Evolutionary conservation across 2,888 invertebrate genomes (phyloP).

Genomic region (Apantesis nais): DNA sequence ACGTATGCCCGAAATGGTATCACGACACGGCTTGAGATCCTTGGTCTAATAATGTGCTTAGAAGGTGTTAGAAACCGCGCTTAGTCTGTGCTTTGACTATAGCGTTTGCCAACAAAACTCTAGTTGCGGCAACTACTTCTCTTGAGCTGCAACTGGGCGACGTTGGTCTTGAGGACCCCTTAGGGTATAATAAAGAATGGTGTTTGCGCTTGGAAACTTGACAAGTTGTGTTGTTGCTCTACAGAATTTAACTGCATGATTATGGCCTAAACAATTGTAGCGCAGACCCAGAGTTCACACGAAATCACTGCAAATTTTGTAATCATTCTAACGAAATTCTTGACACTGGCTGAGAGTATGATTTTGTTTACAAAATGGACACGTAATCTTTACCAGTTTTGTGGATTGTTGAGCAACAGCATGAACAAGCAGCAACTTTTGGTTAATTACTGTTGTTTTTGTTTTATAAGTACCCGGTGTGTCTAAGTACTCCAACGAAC

Average conservation of each 20-base stretch:
- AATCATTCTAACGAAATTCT: slow-evolving; percentile 21
- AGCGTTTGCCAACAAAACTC: slow-evolving; percentile 29
- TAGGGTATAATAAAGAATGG: too few relatives aligned
- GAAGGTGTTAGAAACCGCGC: slow-evolving; percentile 16
- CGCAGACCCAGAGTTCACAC: too few relatives aligned
- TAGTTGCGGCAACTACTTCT: slow-evolving; percentile 1
- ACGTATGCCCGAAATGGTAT: too few relatives aligned
- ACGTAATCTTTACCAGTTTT: not conserved
- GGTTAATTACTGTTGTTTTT: not conserved
- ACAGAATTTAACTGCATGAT: too few relatives aligned
- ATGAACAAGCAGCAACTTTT: not conserved
- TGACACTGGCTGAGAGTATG: slow-evolving; percentile 27
- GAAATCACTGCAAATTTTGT: not conserved
- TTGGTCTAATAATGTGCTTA: slow-evolving; percentile 37
- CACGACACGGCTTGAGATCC: slow-evolving; percentile 10
- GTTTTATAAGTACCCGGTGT: too few relatives aligned
- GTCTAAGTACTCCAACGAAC: not conserved
- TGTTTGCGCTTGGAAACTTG: too few relatives aligned
- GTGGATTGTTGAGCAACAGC: not conserved
- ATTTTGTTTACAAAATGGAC: slow-evolving; percentile 20
- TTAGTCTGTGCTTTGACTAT: slow-evolving; percentile 27
- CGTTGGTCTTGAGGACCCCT: too few relatives aligned
- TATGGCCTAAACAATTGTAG: too few relatives aligned
- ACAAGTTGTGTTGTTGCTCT: too few relatives aligned
- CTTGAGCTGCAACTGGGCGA: too few relatives aligned